Evolutionary conservation across 2,113 vertebrate species (phyloP).

Genomic region (Anthoscopus minutus): DNA sequence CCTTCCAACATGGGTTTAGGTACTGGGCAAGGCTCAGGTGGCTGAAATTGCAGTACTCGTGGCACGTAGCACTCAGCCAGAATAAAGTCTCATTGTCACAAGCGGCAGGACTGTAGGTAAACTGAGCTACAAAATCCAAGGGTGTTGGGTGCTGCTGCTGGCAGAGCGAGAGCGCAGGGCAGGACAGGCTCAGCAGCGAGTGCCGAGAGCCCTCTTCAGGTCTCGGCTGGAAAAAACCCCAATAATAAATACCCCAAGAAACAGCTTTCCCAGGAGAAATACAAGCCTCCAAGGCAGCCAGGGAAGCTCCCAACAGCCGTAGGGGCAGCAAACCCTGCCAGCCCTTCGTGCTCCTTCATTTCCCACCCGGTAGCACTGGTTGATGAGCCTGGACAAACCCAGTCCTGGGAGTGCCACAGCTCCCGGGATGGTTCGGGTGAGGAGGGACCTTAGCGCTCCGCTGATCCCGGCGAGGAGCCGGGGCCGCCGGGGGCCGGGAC

Average conservation of each 20-base stretch:
- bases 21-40: too few species aligned
- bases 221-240: neutral
- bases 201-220: neutral
- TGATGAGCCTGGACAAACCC: accelerated
- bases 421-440: accelerated
- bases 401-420: accelerated
- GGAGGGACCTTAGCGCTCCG: accelerated
- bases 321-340: too few species aligned
- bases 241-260: neutral
- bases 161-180: neutral
- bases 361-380: accelerated
- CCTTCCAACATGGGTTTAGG: neutral
- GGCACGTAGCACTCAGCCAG: neutral
- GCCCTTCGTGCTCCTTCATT: neutral
- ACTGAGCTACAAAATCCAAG: neutral
- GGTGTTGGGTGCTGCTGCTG: neutral
- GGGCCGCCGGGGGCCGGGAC: too few species aligned
- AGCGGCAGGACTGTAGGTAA: neutral
- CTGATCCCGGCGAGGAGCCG: too few species aligned
- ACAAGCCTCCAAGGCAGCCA: too few species aligned
- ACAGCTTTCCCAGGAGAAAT: neutral
- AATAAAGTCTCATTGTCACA: too few species aligned
- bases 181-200: neutral
- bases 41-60: neutral
- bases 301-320: accelerated